Base-by-base conservation (phyloP, 2,797 vertebrate genomes). In the Xenopus petersii region DNA sequence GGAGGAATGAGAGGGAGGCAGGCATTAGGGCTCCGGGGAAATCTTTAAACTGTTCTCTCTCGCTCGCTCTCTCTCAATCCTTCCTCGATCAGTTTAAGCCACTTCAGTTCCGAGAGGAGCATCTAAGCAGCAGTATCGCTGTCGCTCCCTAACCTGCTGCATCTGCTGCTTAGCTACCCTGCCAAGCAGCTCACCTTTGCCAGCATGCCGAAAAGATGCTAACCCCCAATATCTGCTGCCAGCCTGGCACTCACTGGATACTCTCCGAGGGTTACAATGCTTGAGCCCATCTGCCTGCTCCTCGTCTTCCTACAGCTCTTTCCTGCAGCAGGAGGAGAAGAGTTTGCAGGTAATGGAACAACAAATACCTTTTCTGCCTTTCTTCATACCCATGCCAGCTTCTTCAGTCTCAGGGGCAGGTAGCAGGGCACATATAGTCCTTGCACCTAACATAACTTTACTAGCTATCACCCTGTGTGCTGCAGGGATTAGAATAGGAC, bases 11-110 rank as follows among this genome's bases (percentile, higher is more conserved):
- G 71, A 73, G 71, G 46, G 59, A 70, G 71, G 71, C 71, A 69
- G 76, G 76, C 76, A 65, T 79, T 79, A 79, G 76, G 76, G 76
- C 76, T 79, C 76, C 66, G 71, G 76, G 71, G 76, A 79, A 79
- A 79, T 79, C 76, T 79, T 74, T 79, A 79, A 79, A 79, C 76
- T 74, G 66, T 79, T 78, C 75, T 78, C 75, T 75, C 74, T 58
- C 71, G 26, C 26, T 64, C 76, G 42, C 47, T 56, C 75, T 59
- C 70, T 78, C 49, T 56, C 67, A 70, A 73, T 79, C 76, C 76
- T 77, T 78, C 66, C 71, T 46, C 66, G 71, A 79, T 79, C 76
- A 74, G 71, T 79, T 79, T 64, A 70, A 74, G 76, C 67, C 71
- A 74, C 66, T 79, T 70, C 71, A 68, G 65, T 59, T 63, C 9